Conservation (phyloP, 1,140 invertebrate genomes). For the Heliconius hermathena region DNA sequence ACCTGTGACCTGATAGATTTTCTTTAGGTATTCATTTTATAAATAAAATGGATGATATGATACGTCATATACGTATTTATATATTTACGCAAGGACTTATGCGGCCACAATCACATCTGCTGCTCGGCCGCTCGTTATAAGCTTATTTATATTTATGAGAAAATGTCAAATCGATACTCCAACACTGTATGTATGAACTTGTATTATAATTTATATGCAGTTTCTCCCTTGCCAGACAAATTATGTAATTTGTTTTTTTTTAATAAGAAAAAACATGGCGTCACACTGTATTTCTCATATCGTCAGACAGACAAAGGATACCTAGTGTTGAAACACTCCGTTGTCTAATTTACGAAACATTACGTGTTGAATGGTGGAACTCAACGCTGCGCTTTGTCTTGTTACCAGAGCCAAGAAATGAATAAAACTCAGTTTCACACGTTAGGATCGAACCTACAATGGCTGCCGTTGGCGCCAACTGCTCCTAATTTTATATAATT, state of each 20-base stretch:
- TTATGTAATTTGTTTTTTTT: neutral
- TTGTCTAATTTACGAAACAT: too few relatives aligned
- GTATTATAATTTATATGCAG: neutral
- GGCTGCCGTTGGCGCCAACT: too few relatives aligned
- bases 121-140: conserved; percentile 1
- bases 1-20: neutral
- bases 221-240: neutral
- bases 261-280: too few relatives aligned
- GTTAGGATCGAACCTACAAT: too few relatives aligned
- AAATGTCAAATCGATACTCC: conserved; percentile 5
- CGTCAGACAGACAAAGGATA: too few relatives aligned
- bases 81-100: conserved; percentile 8
- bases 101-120: conserved; percentile 1
- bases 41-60: neutral
- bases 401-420: too few relatives aligned
- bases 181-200: neutral
- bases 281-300: too few relatives aligned
- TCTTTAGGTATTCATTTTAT: neutral
- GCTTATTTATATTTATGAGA: conserved; percentile 14
- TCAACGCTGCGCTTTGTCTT: too few relatives aligned
- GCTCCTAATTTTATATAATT: too few relatives aligned
- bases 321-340: too few relatives aligned
- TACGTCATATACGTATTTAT: neutral
- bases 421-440: too few relatives aligned
- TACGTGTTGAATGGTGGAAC: too few relatives aligned